These are phyloP conservation scores for Plebejus anna DNA, from an alignment of 2,888 invertebrate genomes.

Conservation along the genomic window DNA sequence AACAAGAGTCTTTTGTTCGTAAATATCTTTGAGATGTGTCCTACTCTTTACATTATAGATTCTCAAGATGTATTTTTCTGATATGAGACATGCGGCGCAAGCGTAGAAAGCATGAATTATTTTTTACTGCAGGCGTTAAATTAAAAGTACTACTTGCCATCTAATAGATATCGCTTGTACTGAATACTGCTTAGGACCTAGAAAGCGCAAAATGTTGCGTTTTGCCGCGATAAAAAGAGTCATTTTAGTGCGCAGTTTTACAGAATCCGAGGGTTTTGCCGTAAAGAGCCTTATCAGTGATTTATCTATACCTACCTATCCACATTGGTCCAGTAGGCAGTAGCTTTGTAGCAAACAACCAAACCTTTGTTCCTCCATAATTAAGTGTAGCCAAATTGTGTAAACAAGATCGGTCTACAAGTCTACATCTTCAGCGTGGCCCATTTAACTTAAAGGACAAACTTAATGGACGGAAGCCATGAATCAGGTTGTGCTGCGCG, in stretches of 20 bases:
- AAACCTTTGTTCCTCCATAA: no score
- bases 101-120: constrained; percentile 17
- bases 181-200: neutral
- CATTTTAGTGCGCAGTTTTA: no score
- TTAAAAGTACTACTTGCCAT: neutral
- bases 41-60: neutral
- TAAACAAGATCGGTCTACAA: neutral
- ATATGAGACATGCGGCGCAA: neutral
- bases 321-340: neutral
- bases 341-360: neutral
- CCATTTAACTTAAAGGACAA: constrained; percentile 4
- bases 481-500: neutral
- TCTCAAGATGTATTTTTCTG: neutral
- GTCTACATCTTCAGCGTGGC: neutral
- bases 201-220: no score
- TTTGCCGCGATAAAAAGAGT: no score
- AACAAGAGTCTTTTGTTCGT: neutral
- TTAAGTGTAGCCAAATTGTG: no score
- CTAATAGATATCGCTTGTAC: neutral
- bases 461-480: constrained; percentile 23
- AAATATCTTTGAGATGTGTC: neutral
- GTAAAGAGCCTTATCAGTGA: no score
- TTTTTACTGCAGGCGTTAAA: neutral
- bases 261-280: no score
- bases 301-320: neutral